Evolutionary conservation across 2,888 invertebrate species (phyloP), one percentile per base, ranked within the genome.

Genomic region (Helobdella robusta): DNA sequence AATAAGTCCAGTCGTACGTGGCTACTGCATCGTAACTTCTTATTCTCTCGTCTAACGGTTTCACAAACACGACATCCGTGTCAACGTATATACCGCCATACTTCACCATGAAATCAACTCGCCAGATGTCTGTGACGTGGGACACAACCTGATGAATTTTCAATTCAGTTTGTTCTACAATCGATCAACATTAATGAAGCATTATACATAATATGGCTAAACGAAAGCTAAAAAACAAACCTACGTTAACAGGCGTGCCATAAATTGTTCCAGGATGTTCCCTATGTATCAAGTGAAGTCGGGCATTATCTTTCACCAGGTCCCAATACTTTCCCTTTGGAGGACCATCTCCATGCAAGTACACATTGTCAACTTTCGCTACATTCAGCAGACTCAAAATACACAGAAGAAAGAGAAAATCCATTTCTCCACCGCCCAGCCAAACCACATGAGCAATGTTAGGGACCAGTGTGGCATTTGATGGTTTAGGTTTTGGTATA

Each of bases 11-110:
- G 69, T 77, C 77, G 59, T 74, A 74, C 46, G 74, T 72, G 15
- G 74, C 74, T 20, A 75, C 71, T 18, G 73, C 74, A 62, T 76
- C 75, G 70, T 75, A 74, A 18, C 65, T 68, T 20, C 73, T 66
- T 15, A 72, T 72, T 28, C 68, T 60, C 2, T 56, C 28, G 50
- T 70, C 71, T 11, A 72, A 66, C 3, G 68, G 68, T 56, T 71
- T 71, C 4, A 76, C 70, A 71, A 76, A 77, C 4, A 76, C 66
- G 1, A 73, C 74, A 67, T 78, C 77, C 70, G 76, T 77, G 67
- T 78, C 77, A 58, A 75, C 70, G 63, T 77, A 78, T 11, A 78
- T 73, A 8, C 77, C 77, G 34, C 77, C 77, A 67, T 77, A 77
- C 66, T 74, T 75, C 20, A 75, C 68, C 67, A 78, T 70, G 48